Evolutionary conservation across 2,888 invertebrate genomes (phyloP).

Genomic region (Ophioninae sp.): DNA sequence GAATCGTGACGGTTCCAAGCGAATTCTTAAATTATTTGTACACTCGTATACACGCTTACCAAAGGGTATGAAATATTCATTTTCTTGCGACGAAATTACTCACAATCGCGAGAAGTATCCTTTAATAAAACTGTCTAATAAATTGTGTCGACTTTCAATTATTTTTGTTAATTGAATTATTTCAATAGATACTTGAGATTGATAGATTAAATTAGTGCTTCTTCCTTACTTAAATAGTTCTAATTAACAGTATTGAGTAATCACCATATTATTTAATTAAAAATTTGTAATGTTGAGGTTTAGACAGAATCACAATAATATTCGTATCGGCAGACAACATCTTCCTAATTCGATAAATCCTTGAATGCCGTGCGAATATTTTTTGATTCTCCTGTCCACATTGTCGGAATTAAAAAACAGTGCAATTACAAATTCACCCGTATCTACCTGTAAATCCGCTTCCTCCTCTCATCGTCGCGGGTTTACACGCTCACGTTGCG

Average conservation of each 20-base stretch:
- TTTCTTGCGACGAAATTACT: not conserved
- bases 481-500: constrained; percentile 16
- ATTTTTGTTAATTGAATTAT: not conserved
- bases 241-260: no score
- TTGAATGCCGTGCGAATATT: no score
- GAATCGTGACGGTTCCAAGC: constrained; percentile 5
- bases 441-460: not conserved
- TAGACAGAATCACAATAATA: no score
- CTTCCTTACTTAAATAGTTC: no score
- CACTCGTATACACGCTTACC: constrained; percentile 1
- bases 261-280: no score
- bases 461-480: not conserved
- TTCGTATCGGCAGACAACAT: no score
- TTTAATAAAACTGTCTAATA: not conserved
- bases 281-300: no score
- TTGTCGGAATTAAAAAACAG: no score
- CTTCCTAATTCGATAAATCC: no score
- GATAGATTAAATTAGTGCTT: no score
- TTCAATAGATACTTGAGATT: no score
- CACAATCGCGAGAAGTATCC: not conserved
- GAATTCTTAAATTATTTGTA: constrained; percentile 41
- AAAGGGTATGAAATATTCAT: constrained; percentile 19
- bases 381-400: no score
- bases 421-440: constrained; percentile 17
- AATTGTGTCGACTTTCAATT: not conserved